phyloP scores from a whole-genome alignment of 1,140 invertebrate genomes.

The Scylla paramamosain region DNA sequence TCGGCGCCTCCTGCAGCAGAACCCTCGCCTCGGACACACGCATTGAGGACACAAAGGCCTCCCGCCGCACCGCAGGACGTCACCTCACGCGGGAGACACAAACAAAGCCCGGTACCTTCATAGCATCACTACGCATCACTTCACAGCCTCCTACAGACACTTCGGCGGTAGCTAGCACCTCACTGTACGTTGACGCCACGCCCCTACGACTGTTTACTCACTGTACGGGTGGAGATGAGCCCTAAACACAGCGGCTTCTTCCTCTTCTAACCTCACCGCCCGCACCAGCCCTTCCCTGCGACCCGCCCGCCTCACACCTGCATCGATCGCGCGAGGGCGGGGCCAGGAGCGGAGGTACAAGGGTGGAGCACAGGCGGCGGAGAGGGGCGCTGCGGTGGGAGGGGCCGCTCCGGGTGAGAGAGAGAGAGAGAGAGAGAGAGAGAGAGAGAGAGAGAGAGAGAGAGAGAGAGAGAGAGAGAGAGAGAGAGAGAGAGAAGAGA shows the following conservation, averaged over 20 bases:
- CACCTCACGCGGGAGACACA: too few species aligned
- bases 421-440: slow-evolving; percentile 46
- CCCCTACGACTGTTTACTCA: background rate
- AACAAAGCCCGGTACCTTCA: too few species aligned
- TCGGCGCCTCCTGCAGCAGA: background rate
- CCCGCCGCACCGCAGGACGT: background rate
- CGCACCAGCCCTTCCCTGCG: background rate
- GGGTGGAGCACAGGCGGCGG: slow-evolving; percentile 54
- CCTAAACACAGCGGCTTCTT: background rate
- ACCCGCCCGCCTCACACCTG: slow-evolving; percentile 61
- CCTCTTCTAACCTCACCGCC: background rate
- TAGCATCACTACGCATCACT: background rate
- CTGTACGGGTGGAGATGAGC: background rate
- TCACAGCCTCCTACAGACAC: background rate
- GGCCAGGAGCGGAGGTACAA: slow-evolving; percentile 36
- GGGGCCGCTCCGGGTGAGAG: slow-evolving; percentile 42
- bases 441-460: slow-evolving; percentile 51
- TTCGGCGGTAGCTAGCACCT: background rate
- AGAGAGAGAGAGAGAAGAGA: slow-evolving; percentile 41
- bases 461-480: slow-evolving; percentile 6
- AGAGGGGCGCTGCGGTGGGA: slow-evolving; percentile 37
- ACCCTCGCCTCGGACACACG: background rate
- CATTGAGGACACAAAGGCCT: background rate
- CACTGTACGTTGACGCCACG: background rate
- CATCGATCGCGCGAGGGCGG: slow-evolving; percentile 66